These are phyloP conservation scores for Delichon dasypus DNA, from an alignment of 2,797 vertebrate genomes.

Conservation along the genomic window DNA sequence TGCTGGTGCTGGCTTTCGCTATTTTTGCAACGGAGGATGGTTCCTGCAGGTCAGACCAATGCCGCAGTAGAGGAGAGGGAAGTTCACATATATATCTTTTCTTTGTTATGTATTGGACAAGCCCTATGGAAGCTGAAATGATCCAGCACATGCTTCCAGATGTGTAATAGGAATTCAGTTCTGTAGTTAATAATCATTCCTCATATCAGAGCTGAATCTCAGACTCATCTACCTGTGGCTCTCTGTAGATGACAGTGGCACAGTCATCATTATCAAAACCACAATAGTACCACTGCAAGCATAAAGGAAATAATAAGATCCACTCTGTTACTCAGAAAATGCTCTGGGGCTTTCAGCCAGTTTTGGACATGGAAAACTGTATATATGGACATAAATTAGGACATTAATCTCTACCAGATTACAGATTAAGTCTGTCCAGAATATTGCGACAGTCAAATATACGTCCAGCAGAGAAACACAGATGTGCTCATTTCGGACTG, in stretches of 20 bases:
- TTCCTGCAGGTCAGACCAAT: neutral
- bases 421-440: neutral
- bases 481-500: neutral
- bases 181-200: neutral
- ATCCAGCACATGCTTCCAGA: neutral
- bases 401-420: neutral
- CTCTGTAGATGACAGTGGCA: neutral
- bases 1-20: neutral
- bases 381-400: neutral
- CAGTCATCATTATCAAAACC: neutral
- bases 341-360: neutral
- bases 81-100: neutral
- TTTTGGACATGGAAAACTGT: neutral
- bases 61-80: neutral
- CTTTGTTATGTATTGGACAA: neutral
- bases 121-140: neutral
- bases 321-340: neutral
- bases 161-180: neutral
- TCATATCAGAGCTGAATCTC: neutral
- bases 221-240: neutral
- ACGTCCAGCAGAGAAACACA: neutral
- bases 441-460: neutral
- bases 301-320: neutral
- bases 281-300: neutral
- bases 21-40: neutral